These are phyloP conservation scores for Telmatochromis sp. DNA, from an alignment of 2,113 vertebrate species.

Conservation along the genomic window DNA sequence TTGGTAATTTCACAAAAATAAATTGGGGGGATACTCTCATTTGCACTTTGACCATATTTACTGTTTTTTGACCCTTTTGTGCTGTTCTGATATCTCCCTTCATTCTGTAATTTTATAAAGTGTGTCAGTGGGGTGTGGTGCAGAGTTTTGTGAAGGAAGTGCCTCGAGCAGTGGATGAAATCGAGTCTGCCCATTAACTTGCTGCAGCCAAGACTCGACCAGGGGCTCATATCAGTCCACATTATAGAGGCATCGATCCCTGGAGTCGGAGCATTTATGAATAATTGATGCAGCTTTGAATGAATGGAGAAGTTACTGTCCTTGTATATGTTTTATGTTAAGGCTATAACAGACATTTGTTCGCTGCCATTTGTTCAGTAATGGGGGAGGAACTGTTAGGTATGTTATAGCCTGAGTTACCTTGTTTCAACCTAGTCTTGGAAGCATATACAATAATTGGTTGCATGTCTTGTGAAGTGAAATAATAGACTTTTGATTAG, in stretches of 20 bases:
- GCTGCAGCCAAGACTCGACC: constrained; percentile 35
- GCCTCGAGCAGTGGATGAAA: constrained; percentile 15
- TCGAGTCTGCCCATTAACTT: constrained; percentile 56
- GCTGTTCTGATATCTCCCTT: neutral
- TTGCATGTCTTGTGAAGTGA: neutral
- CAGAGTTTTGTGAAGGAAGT: constrained; percentile 36
- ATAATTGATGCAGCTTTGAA: constrained; percentile 65
- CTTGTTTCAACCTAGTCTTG: neutral
- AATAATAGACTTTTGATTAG: neutral
- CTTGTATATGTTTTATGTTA: constrained; percentile 31
- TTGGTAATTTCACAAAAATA: neutral
- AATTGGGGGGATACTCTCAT: neutral
- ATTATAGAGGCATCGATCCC: constrained; percentile 67
- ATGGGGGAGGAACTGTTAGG: neutral
- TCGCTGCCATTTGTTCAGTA: constrained; percentile 1
- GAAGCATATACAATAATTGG: neutral
- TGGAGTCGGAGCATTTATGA: constrained; percentile 38
- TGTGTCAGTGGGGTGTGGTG: neutral
- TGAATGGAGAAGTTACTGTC: constrained; percentile 18
- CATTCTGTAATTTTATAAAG: neutral
- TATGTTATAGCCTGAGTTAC: neutral
- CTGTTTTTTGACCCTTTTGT: neutral
- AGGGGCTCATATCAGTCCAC: constrained; percentile 52
- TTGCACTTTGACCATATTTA: neutral
- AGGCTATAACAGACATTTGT: neutral